Evolutionary conservation across 2,797 vertebrate species (phyloP), one percentile per base, ranked within the genome.

Genomic region (Knipowitschia caucasica): DNA sequence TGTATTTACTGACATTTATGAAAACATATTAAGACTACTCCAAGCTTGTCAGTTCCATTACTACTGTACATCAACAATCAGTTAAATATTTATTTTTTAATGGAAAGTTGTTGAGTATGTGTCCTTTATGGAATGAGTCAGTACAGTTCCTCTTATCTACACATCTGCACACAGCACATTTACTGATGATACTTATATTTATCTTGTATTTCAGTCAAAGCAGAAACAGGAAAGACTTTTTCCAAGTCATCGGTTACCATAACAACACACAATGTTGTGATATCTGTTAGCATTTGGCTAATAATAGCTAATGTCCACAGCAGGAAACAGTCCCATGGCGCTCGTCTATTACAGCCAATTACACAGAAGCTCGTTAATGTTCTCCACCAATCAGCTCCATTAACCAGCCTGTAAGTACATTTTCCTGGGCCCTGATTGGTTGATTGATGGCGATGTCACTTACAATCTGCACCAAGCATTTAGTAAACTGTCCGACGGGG

Each of bases 361-460:
- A 86, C 67, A 58, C 62, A 50, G 27, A 10, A 56, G 67, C 64
- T 82, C 77, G 54, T 89, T 88, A 85, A 86, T 86, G 86, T 87
- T 82, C 75, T 65, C 75, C 67, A 72, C 85, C 77, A 86, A 83
- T 87, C 69, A 78, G 75, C 52, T 44, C 70, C 81, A 88, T 88
- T 88, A 83, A 49, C 56, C 15, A 12, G 39, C 43, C 40, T 46
- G 21, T 78, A 78, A 85, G 78, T 74, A 52, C 64, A 71, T 87
- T 78, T 52, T 54, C 40, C 43, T 33, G 18, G 73, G 52, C 72
- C 56, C 36, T 75, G 64, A 82, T 83, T 70, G 64, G 77, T 58
- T 80, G 71, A 84, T 77, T 62, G 67, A 81, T 67, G 61, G 57
- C 52, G 55, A 67, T 36, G 33, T 50, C 29, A 12, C 64, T 63